Evolutionary conservation across 1,140 invertebrate species (phyloP), one percentile per base, ranked within the genome.

Genomic region (Caerostris darwini): DNA sequence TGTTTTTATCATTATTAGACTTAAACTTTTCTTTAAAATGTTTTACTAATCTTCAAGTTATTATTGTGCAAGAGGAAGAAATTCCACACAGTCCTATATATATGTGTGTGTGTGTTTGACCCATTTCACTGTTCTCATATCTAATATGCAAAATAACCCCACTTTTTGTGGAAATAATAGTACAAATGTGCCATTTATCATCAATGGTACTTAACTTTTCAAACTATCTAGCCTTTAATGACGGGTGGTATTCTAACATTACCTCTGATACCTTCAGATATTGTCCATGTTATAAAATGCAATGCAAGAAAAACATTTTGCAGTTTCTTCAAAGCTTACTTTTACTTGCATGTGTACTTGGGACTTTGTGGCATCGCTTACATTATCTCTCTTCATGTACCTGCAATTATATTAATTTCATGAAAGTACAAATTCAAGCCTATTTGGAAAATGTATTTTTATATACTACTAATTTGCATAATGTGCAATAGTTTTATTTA

Each of bases 361-460:
- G 19, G 69, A 8, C 12, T 83, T 83, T 17, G n/a, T 56, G 56
- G 19, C 19, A 57, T 57, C 34, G 82, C 56, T 7, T 83, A 83
- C 53, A 83, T 83, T 83, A 7, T 64, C 50, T 17, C 54, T 83
- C 81, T 85, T 85, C 83, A 58, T n/a, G 83, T 85, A 85, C 83
- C 83, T 85, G 83, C 54, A 85, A 57, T 57, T 58, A 67, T 67
- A 50, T 59, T 85, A 59, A 85, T 85, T 88, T 88, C 34, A 64
- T 57, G 58, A 69, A 90, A 90, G 88, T 90, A 90, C 88, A 90
- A 90, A 77, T 90, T 14, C 85, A 87, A 87, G 57, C 59, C 59
- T 50, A 77, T 59, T 90, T 88, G 58, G 12, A 90, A 90, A 87
- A 12, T 50, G 59, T 90, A 90, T 90, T 90, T 90, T 90, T 90